Conservation (phyloP, 2,888 invertebrate genomes). For the Cerastis rubricosa region DNA sequence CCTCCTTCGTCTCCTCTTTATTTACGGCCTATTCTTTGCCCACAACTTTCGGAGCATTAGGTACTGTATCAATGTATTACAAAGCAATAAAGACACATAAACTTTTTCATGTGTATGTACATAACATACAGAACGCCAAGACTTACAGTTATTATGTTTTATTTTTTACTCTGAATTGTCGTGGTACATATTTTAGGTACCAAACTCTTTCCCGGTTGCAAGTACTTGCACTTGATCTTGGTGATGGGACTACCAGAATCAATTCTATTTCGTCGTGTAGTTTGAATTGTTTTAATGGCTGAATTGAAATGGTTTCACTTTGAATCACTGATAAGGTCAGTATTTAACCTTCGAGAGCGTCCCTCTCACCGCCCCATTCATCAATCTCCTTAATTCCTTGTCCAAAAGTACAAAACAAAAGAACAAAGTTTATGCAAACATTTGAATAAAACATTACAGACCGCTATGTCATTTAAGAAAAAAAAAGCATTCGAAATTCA, state of each 20-base stretch:
- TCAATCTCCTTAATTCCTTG: neutral
- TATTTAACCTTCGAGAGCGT: neutral
- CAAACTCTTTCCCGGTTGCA: neutral
- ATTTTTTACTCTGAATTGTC: too few species aligned
- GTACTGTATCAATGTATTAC: neutral
- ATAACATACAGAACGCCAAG: neutral
- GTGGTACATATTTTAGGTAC: too few species aligned
- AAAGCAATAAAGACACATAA: neutral
- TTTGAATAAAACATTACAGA: constrained; percentile 35
- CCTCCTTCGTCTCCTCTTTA: neutral
- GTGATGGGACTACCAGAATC: neutral
- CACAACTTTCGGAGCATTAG: neutral
- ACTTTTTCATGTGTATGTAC: neutral
- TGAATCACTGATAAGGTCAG: constrained; percentile 2
- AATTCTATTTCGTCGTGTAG: neutral
- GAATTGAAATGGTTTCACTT: neutral
- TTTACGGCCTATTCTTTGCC: neutral
- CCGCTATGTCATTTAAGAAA: constrained; percentile 10
- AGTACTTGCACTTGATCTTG: neutral
- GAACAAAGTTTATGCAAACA: constrained; percentile 17
- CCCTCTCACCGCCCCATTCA: neutral
- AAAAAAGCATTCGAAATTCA: constrained; percentile 29
- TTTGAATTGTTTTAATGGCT: neutral
- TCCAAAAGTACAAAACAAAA: constrained; percentile 21
- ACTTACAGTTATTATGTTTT: too few species aligned